Evolutionary conservation across 2,113 vertebrate species (phyloP), one percentile per base, ranked within the genome.

Genomic region (Symphodus melops): DNA sequence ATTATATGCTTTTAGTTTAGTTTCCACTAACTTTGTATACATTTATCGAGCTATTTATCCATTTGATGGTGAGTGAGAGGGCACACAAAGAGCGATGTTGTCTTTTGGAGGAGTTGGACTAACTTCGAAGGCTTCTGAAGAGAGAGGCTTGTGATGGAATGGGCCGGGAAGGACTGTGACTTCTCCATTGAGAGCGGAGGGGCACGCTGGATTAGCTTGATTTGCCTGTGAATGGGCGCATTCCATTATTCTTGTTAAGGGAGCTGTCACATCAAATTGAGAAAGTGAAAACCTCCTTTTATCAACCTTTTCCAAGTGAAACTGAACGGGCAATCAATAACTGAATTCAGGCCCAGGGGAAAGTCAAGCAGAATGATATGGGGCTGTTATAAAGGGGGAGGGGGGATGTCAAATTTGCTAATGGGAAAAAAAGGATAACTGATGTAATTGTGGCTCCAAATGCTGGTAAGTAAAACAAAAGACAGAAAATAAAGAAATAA

Each of bases 211-310:
- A 98, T 99, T 97, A 98, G 97, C 96, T 96, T 96, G 96, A 99
- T 99, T 99, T 98, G 97, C 97, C 96, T 99, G 96, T 98, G 98
- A 99, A 99, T 97, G 95, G 96, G 94, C 82, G 84, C 94, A 90
- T 96, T 96, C 97, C 97, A 98, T 99, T 99, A 96, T 97, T 99
- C 98, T 97, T 97, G 96, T 97, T 97, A 96, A 96, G 95, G 92
- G 95, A 94, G 95, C 96, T 98, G 98, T 99, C 97, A 98, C 96
- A 97, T 97, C 95, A 96, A 96, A 98, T 97, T 96, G 96, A 98
- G 95, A 95, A 96, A 97, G 94, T 95, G 95, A 97, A 98, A 96
- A 98, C 95, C 96, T 95, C 95, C 95, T 94, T 96, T 98, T 96
- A 97, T 98, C 96, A 95, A 96, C 95, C 94, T 93, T 98, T 99